Conservation (phyloP, 2,888 invertebrate species). For the Diadromus collaris region DNA sequence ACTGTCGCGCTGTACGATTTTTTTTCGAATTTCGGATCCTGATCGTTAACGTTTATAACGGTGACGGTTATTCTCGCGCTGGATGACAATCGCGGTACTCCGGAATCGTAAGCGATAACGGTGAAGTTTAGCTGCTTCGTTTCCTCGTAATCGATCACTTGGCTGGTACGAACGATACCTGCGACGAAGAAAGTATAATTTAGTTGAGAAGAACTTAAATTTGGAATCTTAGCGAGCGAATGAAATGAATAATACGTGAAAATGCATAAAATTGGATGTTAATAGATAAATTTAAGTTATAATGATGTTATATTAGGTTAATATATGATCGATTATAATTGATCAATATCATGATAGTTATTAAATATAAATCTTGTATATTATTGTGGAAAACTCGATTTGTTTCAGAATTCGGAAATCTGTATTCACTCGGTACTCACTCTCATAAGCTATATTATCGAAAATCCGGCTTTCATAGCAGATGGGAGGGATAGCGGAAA, state of each 20-base stretch:
- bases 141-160: slow-evolving; percentile 92
- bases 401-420: no score
- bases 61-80: slow-evolving; percentile 89
- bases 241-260: neutral
- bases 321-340: no score
- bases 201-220: neutral
- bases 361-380: no score
- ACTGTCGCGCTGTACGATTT: slow-evolving; percentile 86
- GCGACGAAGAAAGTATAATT: slow-evolving; percentile 31
- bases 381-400: no score
- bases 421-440: no score
- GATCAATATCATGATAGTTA: no score
- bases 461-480: no score
- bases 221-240: neutral
- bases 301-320: no score
- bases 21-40: slow-evolving; percentile 89
- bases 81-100: slow-evolving; percentile 91
- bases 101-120: slow-evolving; percentile 92
- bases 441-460: no score
- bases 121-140: slow-evolving; percentile 89
- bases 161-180: slow-evolving; percentile 89
- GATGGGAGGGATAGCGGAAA: no score
- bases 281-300: no score
- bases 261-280: neutral
- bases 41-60: slow-evolving; percentile 93